Evolutionary conservation across 2,797 vertebrate genomes (phyloP).

Genomic region (Lindbergichthys nudifrons): DNA sequence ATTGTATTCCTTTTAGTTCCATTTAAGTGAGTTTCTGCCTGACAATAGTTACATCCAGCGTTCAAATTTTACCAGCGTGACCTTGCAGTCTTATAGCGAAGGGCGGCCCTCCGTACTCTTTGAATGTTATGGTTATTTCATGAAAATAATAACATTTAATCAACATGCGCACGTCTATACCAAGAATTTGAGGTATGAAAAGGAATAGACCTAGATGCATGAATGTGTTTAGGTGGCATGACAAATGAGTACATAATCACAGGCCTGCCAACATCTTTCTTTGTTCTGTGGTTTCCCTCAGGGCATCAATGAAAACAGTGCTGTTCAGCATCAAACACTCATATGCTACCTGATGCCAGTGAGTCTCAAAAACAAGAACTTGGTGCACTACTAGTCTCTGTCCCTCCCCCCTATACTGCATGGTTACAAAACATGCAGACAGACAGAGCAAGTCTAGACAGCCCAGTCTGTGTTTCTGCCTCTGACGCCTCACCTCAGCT

Average conservation of each 20-base stretch:
- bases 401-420: conserved; percentile 64
- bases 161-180: conserved; percentile 7
- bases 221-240: conserved; percentile 58
- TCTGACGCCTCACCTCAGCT: conserved; percentile 77
- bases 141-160: conserved; percentile 43
- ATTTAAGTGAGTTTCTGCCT: conserved; percentile 68
- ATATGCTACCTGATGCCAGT: conserved; percentile 75
- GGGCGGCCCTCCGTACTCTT: conserved; percentile 24
- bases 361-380: conserved; percentile 72
- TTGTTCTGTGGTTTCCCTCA: conserved; percentile 77
- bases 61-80: conserved; percentile 68
- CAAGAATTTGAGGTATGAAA: conserved; percentile 38
- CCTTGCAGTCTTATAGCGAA: conserved; percentile 47
- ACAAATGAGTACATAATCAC: conserved; percentile 62
- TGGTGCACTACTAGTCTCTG: conserved; percentile 26
- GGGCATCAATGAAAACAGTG: conserved; percentile 74
- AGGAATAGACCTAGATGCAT: conserved; percentile 30
- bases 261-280: conserved; percentile 60
- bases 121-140: conserved; percentile 29
- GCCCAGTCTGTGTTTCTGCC: conserved; percentile 71
- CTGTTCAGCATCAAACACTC: conserved; percentile 70
- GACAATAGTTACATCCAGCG: conserved; percentile 65
- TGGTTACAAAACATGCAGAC: conserved; percentile 79
- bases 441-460: conserved; percentile 83
- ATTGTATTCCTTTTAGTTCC: conserved; percentile 60